Evolutionary conservation across 2,888 invertebrate genomes (phyloP).

Genomic region (Nomada ruficornis): DNA sequence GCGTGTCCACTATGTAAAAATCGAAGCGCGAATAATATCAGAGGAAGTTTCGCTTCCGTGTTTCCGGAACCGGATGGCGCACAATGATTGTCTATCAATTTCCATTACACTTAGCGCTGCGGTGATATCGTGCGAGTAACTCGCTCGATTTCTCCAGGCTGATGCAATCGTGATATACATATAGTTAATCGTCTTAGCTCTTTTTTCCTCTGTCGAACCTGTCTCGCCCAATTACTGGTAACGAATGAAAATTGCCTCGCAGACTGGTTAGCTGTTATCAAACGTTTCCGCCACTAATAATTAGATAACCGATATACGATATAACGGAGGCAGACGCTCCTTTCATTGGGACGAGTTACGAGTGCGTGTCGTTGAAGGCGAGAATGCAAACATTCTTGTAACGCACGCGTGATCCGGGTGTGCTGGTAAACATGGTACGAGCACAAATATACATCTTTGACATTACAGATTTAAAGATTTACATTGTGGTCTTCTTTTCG

Average conservation of each 20-base stretch:
- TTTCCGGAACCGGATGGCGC: constrained; percentile 27
- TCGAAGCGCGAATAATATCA: not conserved
- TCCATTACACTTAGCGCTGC: not conserved
- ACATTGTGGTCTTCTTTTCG: too few relatives aligned
- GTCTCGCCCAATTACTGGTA: constrained; percentile 19
- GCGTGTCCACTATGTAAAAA: not conserved
- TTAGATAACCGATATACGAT: constrained; percentile 1
- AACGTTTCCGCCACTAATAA: constrained; percentile 33
- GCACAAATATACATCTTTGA: too few relatives aligned
- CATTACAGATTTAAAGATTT: too few relatives aligned
- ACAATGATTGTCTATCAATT: constrained; percentile 55
- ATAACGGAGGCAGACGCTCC: not conserved
- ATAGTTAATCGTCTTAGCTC: constrained; percentile 26
- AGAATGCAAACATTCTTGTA: too few relatives aligned
- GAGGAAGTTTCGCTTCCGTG: constrained; percentile 41
- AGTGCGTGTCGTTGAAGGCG: not conserved
- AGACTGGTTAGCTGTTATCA: not conserved
- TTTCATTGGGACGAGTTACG: not conserved
- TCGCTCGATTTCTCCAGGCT: constrained; percentile 33
- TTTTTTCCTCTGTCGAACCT: constrained; percentile 16
- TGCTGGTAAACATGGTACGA: too few relatives aligned
- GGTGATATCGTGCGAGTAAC: not conserved
- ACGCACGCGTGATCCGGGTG: too few relatives aligned
- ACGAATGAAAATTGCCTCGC: constrained; percentile 32
- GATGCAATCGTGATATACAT: constrained; percentile 16